Evolutionary conservation across 2,888 invertebrate genomes (phyloP).

Genomic region (Aporophyla nigra): DNA sequence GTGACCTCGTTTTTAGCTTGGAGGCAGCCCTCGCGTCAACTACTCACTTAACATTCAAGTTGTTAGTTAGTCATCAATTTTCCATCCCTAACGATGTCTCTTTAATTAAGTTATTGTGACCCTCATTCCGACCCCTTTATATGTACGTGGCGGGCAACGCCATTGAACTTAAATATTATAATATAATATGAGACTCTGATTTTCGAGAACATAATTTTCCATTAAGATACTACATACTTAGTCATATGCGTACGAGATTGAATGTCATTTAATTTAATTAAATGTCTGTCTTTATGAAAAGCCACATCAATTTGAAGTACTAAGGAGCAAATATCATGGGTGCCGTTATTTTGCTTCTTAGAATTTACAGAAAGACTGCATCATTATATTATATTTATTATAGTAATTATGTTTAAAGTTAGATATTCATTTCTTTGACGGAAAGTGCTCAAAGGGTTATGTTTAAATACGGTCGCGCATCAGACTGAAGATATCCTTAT

Average conservation of each 20-base stretch:
- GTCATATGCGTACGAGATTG: not conserved
- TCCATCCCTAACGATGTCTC: slow-evolving; percentile 74
- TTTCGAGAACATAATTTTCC: slow-evolving; percentile 48
- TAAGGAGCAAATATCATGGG: slow-evolving; percentile 14
- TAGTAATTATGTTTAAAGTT: slow-evolving; percentile 16
- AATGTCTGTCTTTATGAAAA: slow-evolving; percentile 21
- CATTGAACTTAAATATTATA: slow-evolving; percentile 53
- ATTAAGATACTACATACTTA: slow-evolving; percentile 27
- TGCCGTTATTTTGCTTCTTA: not conserved
- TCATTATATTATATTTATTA: slow-evolving; percentile 27
- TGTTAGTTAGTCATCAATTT: slow-evolving; percentile 79
- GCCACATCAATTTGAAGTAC: slow-evolving; percentile 23
- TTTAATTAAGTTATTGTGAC: slow-evolving; percentile 78
- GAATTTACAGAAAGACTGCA: slow-evolving; percentile 13
- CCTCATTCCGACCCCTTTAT: slow-evolving; percentile 67
- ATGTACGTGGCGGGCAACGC: slow-evolving; percentile 54
- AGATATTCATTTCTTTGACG: slow-evolving; percentile 13
- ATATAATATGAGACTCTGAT: slow-evolving; percentile 39
- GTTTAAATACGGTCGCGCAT: not conserved
- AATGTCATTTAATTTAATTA: slow-evolving; percentile 12
- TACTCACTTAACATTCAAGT: slow-evolving; percentile 73
- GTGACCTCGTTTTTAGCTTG: slow-evolving; percentile 68
- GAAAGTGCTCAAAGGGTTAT: slow-evolving; percentile 1
- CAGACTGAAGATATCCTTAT: not conserved
- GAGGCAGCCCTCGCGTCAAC: slow-evolving; percentile 62